phyloP scores from a whole-genome alignment of 1,140 invertebrate genomes.

The Heterodera carotae region DNA sequence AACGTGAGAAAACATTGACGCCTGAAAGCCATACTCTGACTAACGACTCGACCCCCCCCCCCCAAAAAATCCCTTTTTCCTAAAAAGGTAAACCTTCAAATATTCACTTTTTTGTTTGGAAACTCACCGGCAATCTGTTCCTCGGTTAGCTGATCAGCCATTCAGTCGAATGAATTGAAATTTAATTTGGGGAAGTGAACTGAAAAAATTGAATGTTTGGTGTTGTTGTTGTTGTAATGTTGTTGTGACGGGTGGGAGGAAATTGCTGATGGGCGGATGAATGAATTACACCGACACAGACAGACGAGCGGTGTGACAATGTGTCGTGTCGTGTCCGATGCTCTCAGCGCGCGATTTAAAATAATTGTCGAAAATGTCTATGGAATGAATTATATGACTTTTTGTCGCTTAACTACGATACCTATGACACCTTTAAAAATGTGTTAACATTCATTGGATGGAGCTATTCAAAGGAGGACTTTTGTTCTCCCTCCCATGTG shows the following conservation, averaged over 20 bases:
- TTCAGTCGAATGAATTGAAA: conserved; percentile 26
- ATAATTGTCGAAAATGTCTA: background rate
- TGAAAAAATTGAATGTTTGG: background rate
- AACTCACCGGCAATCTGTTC: conserved; percentile 64
- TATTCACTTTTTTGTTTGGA: conserved; percentile 1
- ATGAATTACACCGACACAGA: background rate
- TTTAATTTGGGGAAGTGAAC: background rate
- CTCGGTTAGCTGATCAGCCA: conserved; percentile 65
- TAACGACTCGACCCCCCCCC: no score
- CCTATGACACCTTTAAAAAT: no score
- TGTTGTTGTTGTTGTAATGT: background rate
- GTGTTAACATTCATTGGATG: no score
- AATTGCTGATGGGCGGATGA: background rate
- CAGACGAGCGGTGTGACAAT: background rate
- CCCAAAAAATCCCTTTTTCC: no score
- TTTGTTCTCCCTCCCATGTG: no score
- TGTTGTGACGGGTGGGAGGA: no score
- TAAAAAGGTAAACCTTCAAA: background rate
- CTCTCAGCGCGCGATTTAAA: background rate
- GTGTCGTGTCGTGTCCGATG: background rate
- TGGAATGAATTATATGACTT: no score
- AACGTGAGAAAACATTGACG: background rate
- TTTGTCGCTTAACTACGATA: no score
- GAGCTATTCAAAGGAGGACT: no score
- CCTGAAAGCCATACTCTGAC: no score